Evolutionary conservation across 2,797 vertebrate genomes (phyloP), one percentile per base, ranked within the genome.

Genomic region (Limnodromus scolopaceus): DNA sequence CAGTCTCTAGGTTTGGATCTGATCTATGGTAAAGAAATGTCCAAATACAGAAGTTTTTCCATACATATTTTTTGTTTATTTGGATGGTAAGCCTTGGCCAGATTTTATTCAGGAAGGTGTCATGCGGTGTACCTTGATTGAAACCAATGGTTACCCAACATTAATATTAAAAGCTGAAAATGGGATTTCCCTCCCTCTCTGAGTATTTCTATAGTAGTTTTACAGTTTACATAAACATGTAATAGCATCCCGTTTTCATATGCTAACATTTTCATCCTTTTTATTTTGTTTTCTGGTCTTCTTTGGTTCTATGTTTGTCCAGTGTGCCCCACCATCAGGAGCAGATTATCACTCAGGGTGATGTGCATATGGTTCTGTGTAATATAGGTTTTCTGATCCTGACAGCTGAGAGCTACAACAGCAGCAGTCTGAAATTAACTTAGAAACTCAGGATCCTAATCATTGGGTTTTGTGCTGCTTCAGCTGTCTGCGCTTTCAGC

Each of bases 381-480:
- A 92, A 19, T 80, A 49, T 12, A 41, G 51, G 34, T 74, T 93
- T 93, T 89, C 7, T 58, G 38, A 71, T 92, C 34, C 60, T 51
- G 63, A 61, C 74, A 93, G 80, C 70, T 95, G 92, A 93, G 87
- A 89, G n/a, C 70, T 92, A 11, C 63, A 76, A 72, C 7, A 32
- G 38, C 71, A 91, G 60, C 68, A 87, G 39, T 30, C 68, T 85
- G 88, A 94, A 96, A 96, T 95, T 92, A 93, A 85, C 45, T 90
- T 87, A 16, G 51, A 77, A 81, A 77, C 41, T 93, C 45, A 14
- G 68, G 38, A 70, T 96, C 86, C 48, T 93, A 87, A 91, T 96
- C 71, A 85, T 5, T 70, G 70, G 41, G 74, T 34, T 96, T 97
- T 95, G 84, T 96, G 84, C 81, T 89, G 54, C 68, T 87, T 96